Evolutionary conservation across 2,888 invertebrate genomes (phyloP), one percentile per base, ranked within the genome.

Genomic region (Athetis lepigone): DNA sequence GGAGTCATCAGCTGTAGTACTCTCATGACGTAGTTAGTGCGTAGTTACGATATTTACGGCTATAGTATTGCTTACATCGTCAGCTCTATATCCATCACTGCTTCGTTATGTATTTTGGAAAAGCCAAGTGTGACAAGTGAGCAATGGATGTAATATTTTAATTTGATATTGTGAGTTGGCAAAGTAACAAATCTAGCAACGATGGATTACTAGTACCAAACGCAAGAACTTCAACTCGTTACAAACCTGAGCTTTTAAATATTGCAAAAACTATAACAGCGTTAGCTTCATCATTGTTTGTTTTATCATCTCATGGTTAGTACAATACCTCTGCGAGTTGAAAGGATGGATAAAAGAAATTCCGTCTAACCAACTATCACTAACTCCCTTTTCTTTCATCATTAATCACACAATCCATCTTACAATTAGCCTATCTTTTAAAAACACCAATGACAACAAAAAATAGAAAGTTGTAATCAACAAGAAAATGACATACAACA

Each of bases 1-100:
- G 23, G 25, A 43, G 37, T 52, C 21, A 56, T 52, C 62, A 70
- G 62, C 62, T 70, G 71, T n/a, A n/a, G 19, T 6, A 21, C n/a
- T 43, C 16, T 43, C 27, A 47, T 52, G 61, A 61, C 75, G 59
- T 36, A n/a, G 25, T 11, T 23, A 42, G 52, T 19, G 40, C 18
- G 21, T 49, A 33, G 11, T 36, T 29, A 18, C 1, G 9, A n/a
- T 25, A 40, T 50, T 33, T 65, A 40, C 43, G 56, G 39, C 18
- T 49, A 49, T n/a, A 27, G 49, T 25, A 36, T 63, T 16, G 19
- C 6, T 4, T 8, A 19, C 6, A 21, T 40, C 16, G 21, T 16
- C 29, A 50, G n/a, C 27, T 66, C 11, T 29, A 46, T 13, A 42
- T 50, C 29, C 36, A 67, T 42, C 11, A 29, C 27, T 50, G 19